phyloP scores from a whole-genome alignment of 2,113 vertebrate species.

The Diphyllodes magnificus region DNA sequence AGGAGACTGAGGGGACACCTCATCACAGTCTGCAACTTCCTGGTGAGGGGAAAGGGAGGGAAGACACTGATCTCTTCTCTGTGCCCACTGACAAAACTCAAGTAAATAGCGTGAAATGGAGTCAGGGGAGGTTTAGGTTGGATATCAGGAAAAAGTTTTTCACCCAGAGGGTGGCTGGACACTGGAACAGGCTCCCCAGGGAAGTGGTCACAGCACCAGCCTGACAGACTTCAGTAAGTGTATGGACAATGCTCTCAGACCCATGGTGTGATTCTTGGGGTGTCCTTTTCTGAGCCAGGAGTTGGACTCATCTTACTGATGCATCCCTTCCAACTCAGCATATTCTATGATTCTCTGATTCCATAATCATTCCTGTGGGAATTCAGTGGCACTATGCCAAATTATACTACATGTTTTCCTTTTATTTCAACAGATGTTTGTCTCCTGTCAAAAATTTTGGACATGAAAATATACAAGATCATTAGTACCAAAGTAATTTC shows the following conservation, averaged over 20 bases:
- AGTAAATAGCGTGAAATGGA: not conserved
- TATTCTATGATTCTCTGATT: not conserved
- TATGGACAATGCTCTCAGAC: not conserved
- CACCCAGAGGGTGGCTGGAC: not conserved
- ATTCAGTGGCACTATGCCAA: not conserved
- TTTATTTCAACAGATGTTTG: not conserved
- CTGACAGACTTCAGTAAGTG: not conserved
- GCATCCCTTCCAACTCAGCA: not conserved
- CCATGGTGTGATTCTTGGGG: not conserved
- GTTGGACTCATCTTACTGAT: not conserved
- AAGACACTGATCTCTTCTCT: not conserved
- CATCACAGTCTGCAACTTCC: not conserved
- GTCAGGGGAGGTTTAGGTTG: not conserved
- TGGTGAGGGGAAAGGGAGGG: fast-evolving
- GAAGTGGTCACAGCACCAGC: not conserved
- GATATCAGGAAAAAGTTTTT: not conserved
- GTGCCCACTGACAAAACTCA: not conserved
- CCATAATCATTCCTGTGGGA: not conserved
- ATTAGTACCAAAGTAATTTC: not conserved
- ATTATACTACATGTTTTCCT: not conserved
- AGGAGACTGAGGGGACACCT: too few species aligned
- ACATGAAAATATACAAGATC: not conserved
- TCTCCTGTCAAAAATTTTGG: not conserved
- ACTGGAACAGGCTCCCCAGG: not conserved
- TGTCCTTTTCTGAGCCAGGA: not conserved